phyloP scores from a whole-genome alignment of 64 coral and sea anemone species.

The Cladopsammia gracilis region DNA sequence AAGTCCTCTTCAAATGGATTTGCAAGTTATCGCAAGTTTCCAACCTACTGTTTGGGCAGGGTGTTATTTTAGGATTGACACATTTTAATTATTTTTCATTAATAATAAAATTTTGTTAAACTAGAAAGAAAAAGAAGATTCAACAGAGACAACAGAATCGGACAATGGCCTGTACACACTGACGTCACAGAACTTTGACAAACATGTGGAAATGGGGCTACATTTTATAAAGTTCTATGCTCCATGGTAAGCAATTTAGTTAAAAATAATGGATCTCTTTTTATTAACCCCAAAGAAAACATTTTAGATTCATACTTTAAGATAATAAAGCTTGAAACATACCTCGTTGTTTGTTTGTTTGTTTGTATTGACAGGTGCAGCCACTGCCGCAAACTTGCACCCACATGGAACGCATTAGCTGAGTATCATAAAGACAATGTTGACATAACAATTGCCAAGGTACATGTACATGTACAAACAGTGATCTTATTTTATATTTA shows the following conservation, averaged over 20 bases:
- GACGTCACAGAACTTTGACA: slow-evolving; percentile 82
- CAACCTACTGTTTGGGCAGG: too few species aligned
- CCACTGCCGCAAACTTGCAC: slow-evolving; percentile 89
- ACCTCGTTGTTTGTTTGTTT: neutral
- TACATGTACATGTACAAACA: slow-evolving; percentile 4
- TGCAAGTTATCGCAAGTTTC: too few species aligned
- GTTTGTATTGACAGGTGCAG: slow-evolving; percentile 71
- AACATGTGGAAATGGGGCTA: slow-evolving; percentile 78
- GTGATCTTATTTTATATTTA: too few species aligned
- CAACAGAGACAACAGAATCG: neutral
- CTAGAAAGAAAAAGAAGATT: neutral
- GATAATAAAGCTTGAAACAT: neutral
- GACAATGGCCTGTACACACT: slow-evolving; percentile 59
- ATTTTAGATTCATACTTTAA: neutral
- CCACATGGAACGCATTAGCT: slow-evolving; percentile 81
- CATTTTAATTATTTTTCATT: neutral
- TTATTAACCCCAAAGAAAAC: too few species aligned
- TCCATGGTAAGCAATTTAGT: slow-evolving; percentile 70
- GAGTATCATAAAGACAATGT: slow-evolving; percentile 75
- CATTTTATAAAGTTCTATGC: slow-evolving; percentile 96
- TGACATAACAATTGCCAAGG: slow-evolving; percentile 89
- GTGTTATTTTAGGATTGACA: too few species aligned
- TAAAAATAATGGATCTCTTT: neutral
- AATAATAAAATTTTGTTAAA: too few species aligned
- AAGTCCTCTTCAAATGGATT: too few species aligned